phyloP scores from a whole-genome alignment of 2,888 invertebrate genomes.

The Timema podura region DNA sequence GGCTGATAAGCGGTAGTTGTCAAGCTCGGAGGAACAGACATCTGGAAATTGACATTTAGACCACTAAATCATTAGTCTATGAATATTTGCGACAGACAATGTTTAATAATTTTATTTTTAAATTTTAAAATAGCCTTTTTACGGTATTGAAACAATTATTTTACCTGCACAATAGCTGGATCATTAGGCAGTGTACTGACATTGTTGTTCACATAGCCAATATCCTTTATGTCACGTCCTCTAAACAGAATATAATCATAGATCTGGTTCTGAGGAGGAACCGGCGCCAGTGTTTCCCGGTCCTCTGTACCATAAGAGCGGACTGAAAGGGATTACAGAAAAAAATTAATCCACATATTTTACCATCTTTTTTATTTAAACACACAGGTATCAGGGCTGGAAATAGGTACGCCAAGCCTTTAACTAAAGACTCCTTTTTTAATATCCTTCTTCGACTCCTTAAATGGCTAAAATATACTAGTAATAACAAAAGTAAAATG shows the following conservation, averaged over 20 bases:
- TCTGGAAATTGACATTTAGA: conserved; percentile 47
- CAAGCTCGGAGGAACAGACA: conserved; percentile 71
- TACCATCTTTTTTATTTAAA: too few species aligned
- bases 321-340: conserved; percentile 55
- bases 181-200: conserved; percentile 86
- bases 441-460: too few species aligned
- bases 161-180: conserved; percentile 92
- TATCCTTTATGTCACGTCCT: conserved; percentile 98
- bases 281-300: conserved; percentile 90
- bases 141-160: conserved; percentile 19
- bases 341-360: too few species aligned
- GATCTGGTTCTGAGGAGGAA: conserved; percentile 94
- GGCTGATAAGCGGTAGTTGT: conserved; percentile 59
- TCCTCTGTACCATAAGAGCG: conserved; percentile 99
- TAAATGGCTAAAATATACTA: too few species aligned
- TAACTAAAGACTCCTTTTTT: too few species aligned
- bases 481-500: too few species aligned
- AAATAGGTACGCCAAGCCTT: too few species aligned
- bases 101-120: neutral
- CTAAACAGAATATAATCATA: conserved; percentile 98
- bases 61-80: neutral
- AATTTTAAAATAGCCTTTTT: neutral
- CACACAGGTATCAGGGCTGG: too few species aligned
- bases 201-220: conserved; percentile 84
- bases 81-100: neutral